These are phyloP conservation scores for Harpagoxenus sublaevis DNA, from an alignment of 2,888 invertebrate species.

Conservation along the genomic window DNA sequence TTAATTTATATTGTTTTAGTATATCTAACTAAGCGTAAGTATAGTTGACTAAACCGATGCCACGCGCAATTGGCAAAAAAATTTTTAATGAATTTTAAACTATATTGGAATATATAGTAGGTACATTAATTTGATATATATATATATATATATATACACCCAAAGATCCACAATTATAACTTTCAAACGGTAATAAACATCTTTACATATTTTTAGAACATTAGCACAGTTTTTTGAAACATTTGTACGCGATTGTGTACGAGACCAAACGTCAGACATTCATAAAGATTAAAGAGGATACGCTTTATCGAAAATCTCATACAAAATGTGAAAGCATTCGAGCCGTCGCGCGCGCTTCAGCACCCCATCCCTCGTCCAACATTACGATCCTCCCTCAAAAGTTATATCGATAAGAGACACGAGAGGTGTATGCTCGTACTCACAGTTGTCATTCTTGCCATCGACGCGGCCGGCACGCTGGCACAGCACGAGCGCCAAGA, in stretches of 20 bases:
- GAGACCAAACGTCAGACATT: neutral
- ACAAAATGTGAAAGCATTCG: neutral
- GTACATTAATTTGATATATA: neutral
- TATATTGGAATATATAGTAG: too few relatives aligned
- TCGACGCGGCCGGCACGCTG: constrained; percentile 59
- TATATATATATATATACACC: too few relatives aligned
- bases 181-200: neutral
- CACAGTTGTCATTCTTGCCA: constrained; percentile 81
- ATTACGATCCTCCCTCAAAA: too few relatives aligned
- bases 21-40: neutral
- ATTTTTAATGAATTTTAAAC: neutral
- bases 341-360: neutral
- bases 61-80: neutral
- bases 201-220: neutral
- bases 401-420: constrained; percentile 15
- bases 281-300: neutral
- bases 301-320: neutral
- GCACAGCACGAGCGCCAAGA: constrained; percentile 70
- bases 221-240: neutral
- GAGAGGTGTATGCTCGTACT: constrained; percentile 64
- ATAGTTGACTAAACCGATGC: neutral
- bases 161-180: neutral
- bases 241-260: neutral
- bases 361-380: too few relatives aligned
- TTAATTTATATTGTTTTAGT: neutral